phyloP scores from a whole-genome alignment of 2,113 vertebrate species.

The Zosterops lateralis region DNA sequence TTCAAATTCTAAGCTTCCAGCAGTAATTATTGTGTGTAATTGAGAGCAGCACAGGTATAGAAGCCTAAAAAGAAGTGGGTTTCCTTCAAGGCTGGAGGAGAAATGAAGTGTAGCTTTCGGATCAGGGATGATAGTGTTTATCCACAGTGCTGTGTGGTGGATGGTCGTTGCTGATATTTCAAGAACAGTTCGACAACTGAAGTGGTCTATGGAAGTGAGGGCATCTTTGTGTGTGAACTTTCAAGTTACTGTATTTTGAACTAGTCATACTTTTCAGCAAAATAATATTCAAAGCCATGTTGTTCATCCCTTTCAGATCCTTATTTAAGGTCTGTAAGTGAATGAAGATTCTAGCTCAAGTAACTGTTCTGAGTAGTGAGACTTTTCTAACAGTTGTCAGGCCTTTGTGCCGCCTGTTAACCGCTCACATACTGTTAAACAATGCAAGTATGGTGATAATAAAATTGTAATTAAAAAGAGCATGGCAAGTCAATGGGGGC shows the following conservation, averaged over 20 bases:
- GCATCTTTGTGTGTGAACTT: background rate
- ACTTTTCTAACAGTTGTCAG: background rate
- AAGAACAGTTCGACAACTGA: background rate
- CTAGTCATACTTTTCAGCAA: background rate
- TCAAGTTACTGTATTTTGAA: background rate
- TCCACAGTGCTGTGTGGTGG: background rate
- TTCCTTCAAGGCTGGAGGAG: background rate
- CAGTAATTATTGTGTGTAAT: background rate
- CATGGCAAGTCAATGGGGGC: background rate
- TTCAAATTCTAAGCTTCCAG: background rate
- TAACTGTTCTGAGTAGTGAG: background rate
- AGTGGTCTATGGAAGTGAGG: background rate
- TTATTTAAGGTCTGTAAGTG: background rate
- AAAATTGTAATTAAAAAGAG: background rate
- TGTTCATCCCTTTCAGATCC: background rate
- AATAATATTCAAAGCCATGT: background rate
- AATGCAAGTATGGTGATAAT: background rate
- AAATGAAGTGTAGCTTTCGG: background rate
- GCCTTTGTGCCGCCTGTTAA: background rate
- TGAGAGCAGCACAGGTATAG: background rate
- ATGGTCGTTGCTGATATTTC: background rate
- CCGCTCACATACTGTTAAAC: fast-evolving
- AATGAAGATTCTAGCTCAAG: background rate
- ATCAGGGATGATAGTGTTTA: background rate
- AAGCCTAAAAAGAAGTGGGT: background rate